Base-by-base conservation (phyloP, 2,888 invertebrate genomes). In the Nysson spinosus region DNA sequence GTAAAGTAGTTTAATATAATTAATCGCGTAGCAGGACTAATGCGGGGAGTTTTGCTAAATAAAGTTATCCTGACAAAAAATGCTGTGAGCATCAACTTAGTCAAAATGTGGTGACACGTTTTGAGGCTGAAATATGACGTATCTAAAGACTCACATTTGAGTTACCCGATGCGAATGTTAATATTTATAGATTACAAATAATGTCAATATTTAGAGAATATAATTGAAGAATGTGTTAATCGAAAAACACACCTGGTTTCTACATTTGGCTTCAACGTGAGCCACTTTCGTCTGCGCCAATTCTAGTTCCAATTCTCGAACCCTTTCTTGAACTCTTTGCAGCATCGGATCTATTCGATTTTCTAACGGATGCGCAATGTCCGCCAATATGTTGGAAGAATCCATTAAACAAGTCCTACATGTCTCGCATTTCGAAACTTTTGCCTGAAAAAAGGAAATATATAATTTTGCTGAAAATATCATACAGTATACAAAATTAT, bases 251-350 rank as follows among this genome's bases (percentile, higher is more conserved):
- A 92, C 95, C 91, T 98, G 98, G 88, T 96, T 97, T 84, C 94
- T 93, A 89, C 98, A 98, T 88, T 98, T 96, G 0, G 97, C 96
- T 88, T 99, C 98, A 3, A 99, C 99, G 72, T 98, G 94, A 0
- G 97, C 97, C 72, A 99, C 89, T 87, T 99, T 99, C 0, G 98
- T 97, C 86, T 97, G 96, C 1, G 99, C 99, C 74, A 99, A 88
- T 83, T 99, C 98, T 60, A 98, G 89, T 87, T 99, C 99, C 12
- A 99, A 88, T 85, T 97, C 97, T 2, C 96, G 90, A 46, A 97
- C 93, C 69, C 94, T 91, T 79, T 92, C 91, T 72, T 91, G 88
- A 1, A 92, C 89, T 32, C 90, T 85, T 35, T 82, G 85, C 12
- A 86, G 67, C 54, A 85, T 72, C 9, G 86, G 86, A 62, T 87